Base-by-base conservation (phyloP, 2,888 invertebrate genomes). In the Andrena fulva region DNA sequence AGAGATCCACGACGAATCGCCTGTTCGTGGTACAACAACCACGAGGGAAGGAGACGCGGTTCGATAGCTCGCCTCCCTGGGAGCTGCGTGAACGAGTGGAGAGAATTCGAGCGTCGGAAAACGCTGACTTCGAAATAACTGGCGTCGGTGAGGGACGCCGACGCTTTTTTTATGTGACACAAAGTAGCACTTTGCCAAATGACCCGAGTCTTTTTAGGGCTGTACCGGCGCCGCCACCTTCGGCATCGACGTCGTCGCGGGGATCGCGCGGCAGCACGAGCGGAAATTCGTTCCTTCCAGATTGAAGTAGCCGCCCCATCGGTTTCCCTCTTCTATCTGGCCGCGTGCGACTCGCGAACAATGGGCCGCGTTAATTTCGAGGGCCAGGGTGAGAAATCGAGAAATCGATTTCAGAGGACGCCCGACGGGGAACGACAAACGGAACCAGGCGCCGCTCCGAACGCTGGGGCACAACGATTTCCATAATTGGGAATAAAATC, bases 171-270 rank as follows among this genome's bases (percentile, higher is more conserved):
- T 91, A 92, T 89, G 89, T 88, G 92, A 93, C 93, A 93, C 91
- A 93, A 93, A 93, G 93, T 93, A 93, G 93, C 93, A 93, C 93
- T 93, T 92, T 93, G 92, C 92, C 93, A 93, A 93, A 93, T 93
- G 93, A 93, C 91, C 93, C 93, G 93, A 93, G 93, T 92, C 93
- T 92, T 92, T 93, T 91, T 89, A 90, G 89, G 90, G 88, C 83
- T 87, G 80, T 85, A 67, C 71, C 60, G 76, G 35, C 87, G 81
- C 82, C 56, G 87, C 81, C 71, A 76, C 74, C 77, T 63, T 60
- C 77, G 62, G 31, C 76, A 42, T 50, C 78, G 67, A 80, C 24
- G 56, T 56, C 86, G 82, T 88, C 71, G 88, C 85, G 72, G 78
- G 82, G 86, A 76, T 86, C 84, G 84, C 75, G 82, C 74, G 77